A percentile compares a stretch with the other conserved stretches of the same genome.
These are phyloP conservation scores for Drosophila diplacantha DNA, from an alignment of 2,888 invertebrate genomes.

Conservation along the genomic window DNA sequence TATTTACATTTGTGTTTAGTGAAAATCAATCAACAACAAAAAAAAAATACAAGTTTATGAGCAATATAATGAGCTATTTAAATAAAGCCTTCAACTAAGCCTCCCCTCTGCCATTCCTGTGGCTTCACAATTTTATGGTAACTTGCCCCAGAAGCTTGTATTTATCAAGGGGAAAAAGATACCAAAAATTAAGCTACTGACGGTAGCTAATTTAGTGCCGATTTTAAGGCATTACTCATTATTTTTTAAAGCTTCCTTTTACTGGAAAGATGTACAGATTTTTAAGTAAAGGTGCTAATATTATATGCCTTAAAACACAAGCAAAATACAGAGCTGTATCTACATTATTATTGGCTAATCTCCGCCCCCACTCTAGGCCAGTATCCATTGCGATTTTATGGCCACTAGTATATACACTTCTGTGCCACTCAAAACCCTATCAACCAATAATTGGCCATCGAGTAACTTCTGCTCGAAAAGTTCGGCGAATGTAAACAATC, in stretches of 20 bases:
- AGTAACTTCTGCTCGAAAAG: slow-evolving; percentile 25
- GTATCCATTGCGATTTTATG: slow-evolving; percentile 21
- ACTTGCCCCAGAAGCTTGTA: background rate
- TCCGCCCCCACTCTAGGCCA: background rate
- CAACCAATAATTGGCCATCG: slow-evolving; percentile 34
- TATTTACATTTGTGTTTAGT: background rate
- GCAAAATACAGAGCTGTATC: background rate
- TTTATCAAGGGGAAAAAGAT: background rate
- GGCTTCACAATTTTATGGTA: background rate
- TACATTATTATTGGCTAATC: slow-evolving; percentile 3
- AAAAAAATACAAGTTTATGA: background rate
- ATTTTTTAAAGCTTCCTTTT: background rate
- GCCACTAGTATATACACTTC: background rate
- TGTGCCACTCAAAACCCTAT: slow-evolving; percentile 9
- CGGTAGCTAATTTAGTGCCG: background rate
- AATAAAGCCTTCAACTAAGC: background rate
- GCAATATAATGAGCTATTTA: background rate
- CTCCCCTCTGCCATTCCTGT: too few species aligned
- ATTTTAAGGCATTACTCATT: background rate
- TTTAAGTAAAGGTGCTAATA: background rate
- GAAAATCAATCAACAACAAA: background rate
- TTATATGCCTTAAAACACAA: background rate
- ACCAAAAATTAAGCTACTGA: background rate
- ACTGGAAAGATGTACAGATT: background rate
- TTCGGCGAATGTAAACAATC: slow-evolving; percentile 25